Evolutionary conservation across 35 echinoderm and acorn worm genomes (phyloP).

Genomic region (Holothuria glaberrima): DNA sequence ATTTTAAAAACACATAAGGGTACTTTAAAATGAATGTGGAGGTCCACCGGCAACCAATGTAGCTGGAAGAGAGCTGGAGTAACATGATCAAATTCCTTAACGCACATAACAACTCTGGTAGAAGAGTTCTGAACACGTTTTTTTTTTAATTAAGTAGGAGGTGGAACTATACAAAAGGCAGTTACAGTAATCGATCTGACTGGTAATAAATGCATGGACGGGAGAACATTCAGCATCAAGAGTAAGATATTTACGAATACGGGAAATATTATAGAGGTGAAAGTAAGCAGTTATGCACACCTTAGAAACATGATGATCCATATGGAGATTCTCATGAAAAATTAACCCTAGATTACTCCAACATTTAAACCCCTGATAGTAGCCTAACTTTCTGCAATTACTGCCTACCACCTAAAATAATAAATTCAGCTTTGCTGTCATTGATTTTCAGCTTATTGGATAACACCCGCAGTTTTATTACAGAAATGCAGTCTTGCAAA

Average conservation of each 20-base stretch:
- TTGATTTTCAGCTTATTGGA: no score
- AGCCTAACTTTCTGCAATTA: neutral
- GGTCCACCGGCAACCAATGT: no score
- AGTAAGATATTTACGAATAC: no score
- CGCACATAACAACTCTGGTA: no score
- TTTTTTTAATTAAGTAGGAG: neutral
- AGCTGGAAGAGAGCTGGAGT: slow-evolving; percentile 10
- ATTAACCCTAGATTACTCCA: neutral
- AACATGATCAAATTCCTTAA: no score
- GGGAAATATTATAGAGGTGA: no score
- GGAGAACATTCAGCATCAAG: no score
- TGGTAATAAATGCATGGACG: no score
- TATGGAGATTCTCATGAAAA: neutral
- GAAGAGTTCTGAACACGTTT: neutral
- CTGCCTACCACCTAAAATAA: no score
- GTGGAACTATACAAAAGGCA: no score
- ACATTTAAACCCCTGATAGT: neutral
- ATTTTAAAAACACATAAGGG: neutral
- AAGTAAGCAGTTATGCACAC: neutral
- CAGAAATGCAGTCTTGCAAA: neutral
- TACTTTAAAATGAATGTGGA: neutral
- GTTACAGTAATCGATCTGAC: no score
- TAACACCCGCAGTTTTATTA: neutral
- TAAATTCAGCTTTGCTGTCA: no score
- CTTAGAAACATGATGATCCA: neutral